A percentile compares a stretch with the other conserved stretches of the same genome.
phyloP scores from a whole-genome alignment of 2,888 invertebrate genomes.

The Apodemia mormo region DNA sequence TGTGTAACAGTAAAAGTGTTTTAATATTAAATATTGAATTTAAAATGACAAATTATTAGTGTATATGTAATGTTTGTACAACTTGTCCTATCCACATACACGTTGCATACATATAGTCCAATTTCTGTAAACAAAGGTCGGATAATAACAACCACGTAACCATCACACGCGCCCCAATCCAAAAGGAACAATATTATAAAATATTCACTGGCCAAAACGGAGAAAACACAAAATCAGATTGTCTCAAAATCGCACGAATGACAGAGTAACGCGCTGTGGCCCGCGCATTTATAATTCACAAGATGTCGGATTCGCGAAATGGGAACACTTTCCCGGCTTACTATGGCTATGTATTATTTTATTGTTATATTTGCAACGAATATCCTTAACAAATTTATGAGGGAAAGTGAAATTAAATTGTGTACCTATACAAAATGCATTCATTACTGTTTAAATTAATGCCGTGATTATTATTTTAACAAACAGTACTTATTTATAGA shows the following conservation, averaged over 20 bases:
- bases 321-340: conserved; percentile 52
- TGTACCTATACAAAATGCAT: no score
- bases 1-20: no score
- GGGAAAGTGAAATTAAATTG: conserved; percentile 20
- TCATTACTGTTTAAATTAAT: no score
- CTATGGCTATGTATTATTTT: conserved; percentile 53
- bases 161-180: conserved; percentile 66
- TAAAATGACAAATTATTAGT: no score
- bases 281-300: conserved; percentile 75
- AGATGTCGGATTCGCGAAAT: conserved; percentile 45
- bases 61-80: no score
- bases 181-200: conserved; percentile 62
- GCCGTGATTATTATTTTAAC: no score
- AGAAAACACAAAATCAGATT: conserved; percentile 78
- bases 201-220: conserved; percentile 75
- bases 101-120: not conserved
- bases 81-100: not conserved
- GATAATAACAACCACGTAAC: conserved; percentile 53
- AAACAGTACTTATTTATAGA: no score
- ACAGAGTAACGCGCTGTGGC: conserved; percentile 59
- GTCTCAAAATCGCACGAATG: conserved; percentile 79
- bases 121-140: conserved; percentile 39
- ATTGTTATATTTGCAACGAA: not conserved
- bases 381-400: not conserved
- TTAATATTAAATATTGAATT: no score